Conservation (phyloP, 2,113 vertebrate genomes). For the Ochotona princeps region DNA sequence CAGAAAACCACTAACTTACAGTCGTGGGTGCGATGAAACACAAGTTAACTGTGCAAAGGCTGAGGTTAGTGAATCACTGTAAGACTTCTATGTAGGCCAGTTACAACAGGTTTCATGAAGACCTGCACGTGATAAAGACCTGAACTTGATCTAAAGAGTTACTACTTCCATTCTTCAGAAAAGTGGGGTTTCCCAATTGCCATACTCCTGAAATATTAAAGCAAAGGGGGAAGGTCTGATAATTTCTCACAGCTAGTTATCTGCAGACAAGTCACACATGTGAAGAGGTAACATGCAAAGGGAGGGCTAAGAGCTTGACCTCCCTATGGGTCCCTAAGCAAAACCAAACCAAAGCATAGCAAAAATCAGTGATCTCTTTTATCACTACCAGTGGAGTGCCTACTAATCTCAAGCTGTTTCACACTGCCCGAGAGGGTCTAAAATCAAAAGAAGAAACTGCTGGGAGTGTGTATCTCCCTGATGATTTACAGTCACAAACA, state of each 20-base stretch:
- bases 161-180: background rate
- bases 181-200: background rate
- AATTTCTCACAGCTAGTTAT: background rate
- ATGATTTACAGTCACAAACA: background rate
- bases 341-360: background rate
- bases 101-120: background rate
- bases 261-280: background rate
- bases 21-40: background rate
- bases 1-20: background rate
- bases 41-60: background rate
- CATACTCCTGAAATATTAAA: conserved; percentile 26
- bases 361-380: background rate
- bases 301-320: background rate
- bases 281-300: background rate
- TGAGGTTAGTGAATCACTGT: background rate
- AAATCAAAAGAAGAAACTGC: background rate
- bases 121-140: background rate
- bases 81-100: background rate
- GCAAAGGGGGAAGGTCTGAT: background rate
- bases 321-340: background rate
- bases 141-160: background rate
- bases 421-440: background rate
- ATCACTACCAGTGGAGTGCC: background rate
- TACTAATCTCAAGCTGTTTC: background rate
- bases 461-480: background rate